These are phyloP conservation scores for Allophyes oxyacanthae DNA, from an alignment of 2,888 invertebrate genomes.

Conservation along the genomic window DNA sequence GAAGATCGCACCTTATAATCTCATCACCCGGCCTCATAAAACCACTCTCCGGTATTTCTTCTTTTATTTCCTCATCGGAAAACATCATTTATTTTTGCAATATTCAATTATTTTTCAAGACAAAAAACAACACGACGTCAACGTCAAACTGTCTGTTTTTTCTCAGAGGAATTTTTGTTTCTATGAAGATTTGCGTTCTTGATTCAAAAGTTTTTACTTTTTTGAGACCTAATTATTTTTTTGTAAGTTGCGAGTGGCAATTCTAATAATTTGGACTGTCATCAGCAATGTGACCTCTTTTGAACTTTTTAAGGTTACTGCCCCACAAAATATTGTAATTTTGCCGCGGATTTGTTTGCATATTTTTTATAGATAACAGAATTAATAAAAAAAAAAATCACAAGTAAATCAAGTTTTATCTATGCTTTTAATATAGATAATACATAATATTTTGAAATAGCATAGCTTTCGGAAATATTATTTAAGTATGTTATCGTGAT, in stretches of 20 bases:
- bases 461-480: too few species aligned
- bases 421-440: too few species aligned
- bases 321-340: slow-evolving; percentile 43
- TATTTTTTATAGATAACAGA: too few species aligned
- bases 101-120: slow-evolving; percentile 84
- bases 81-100: slow-evolving; percentile 86
- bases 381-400: too few species aligned
- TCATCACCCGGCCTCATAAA: slow-evolving; percentile 82
- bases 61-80: slow-evolving; percentile 87
- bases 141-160: slow-evolving; percentile 73
- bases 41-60: slow-evolving; percentile 77
- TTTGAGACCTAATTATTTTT: slow-evolving; percentile 29
- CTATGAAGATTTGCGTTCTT: slow-evolving; percentile 72
- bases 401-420: too few species aligned
- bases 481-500: too few species aligned
- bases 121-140: slow-evolving; percentile 75
- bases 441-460: too few species aligned
- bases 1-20: slow-evolving; percentile 80
- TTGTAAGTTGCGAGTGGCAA: slow-evolving; percentile 37
- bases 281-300: slow-evolving; percentile 66
- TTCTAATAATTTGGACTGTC: slow-evolving; percentile 24
- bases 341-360: slow-evolving; percentile 3
- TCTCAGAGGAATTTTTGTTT: slow-evolving; percentile 75
- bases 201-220: slow-evolving; percentile 65
- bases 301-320: slow-evolving; percentile 61